Conservation (phyloP, 2,888 invertebrate genomes). For the Agrotis exclamationis region DNA sequence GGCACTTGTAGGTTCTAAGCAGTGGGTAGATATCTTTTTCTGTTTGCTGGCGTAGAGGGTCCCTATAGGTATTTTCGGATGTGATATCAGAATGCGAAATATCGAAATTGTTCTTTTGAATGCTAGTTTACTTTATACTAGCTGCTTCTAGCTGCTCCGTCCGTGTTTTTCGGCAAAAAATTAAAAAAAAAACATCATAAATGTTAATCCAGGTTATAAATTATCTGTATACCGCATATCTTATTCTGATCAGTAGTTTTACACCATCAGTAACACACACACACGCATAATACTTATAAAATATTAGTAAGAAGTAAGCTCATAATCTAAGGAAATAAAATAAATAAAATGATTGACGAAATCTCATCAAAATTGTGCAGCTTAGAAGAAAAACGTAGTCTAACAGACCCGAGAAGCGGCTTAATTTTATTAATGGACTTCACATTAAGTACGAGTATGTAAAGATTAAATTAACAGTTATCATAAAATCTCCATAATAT, state of each 20-base stretch:
- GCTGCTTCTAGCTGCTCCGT: too few species aligned
- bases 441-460: background rate
- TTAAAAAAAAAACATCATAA: too few species aligned
- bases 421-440: background rate
- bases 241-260: too few species aligned
- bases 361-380: background rate
- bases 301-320: too few species aligned
- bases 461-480: background rate
- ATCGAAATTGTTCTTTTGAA: background rate
- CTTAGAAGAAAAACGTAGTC: background rate
- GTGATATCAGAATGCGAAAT: background rate
- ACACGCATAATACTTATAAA: too few species aligned
- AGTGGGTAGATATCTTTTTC: background rate
- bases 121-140: background rate
- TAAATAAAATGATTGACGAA: background rate
- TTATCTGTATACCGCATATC: too few species aligned
- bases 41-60: background rate
- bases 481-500: background rate
- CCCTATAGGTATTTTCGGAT: too few species aligned
- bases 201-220: too few species aligned
- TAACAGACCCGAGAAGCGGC: background rate
- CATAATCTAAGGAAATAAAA: too few species aligned
- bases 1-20: background rate
- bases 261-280: too few species aligned
- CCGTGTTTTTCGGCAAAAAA: too few species aligned